These are phyloP conservation scores for Sphenodon punctatus DNA, from an alignment of 2,797 vertebrate species.

Conservation along the genomic window DNA sequence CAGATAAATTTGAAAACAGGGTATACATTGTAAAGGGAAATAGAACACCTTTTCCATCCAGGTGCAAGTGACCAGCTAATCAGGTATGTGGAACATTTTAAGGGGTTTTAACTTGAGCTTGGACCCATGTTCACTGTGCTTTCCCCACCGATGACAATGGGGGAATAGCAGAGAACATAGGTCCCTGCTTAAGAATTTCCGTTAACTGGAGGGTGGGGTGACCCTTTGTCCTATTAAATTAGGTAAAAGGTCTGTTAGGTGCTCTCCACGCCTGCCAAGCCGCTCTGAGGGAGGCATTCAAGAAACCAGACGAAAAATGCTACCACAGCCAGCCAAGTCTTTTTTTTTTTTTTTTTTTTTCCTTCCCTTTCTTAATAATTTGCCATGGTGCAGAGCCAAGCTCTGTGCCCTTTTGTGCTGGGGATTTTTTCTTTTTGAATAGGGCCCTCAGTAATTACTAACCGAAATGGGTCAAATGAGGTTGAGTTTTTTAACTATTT, in stretches of 20 bases:
- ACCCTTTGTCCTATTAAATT: neutral
- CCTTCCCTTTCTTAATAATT: neutral
- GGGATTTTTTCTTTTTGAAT: conserved; percentile 20
- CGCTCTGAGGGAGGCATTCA: neutral
- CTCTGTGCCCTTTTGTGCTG: conserved; percentile 43
- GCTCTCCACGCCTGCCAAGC: neutral
- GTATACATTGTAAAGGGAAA: neutral
- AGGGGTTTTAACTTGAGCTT: neutral
- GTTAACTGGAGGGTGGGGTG: neutral
- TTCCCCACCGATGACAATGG: too few species aligned
- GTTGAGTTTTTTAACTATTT: conserved; percentile 35
- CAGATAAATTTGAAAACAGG: neutral
- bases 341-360: neutral
- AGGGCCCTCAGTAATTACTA: conserved; percentile 29
- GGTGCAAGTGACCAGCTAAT: neutral
- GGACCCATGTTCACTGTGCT: too few species aligned
- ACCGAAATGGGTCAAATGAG: conserved; percentile 43
- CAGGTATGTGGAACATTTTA: neutral
- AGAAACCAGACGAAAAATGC: conserved; percentile 15
- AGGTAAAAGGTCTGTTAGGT: neutral
- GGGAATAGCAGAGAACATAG: too few species aligned
- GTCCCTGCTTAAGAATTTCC: too few species aligned
- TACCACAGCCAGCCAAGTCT: neutral
- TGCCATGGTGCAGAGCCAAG: conserved; percentile 8
- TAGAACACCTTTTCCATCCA: neutral